Conservation (phyloP, 2,113 vertebrate genomes). For the Rhizomys pruinosus region DNA sequence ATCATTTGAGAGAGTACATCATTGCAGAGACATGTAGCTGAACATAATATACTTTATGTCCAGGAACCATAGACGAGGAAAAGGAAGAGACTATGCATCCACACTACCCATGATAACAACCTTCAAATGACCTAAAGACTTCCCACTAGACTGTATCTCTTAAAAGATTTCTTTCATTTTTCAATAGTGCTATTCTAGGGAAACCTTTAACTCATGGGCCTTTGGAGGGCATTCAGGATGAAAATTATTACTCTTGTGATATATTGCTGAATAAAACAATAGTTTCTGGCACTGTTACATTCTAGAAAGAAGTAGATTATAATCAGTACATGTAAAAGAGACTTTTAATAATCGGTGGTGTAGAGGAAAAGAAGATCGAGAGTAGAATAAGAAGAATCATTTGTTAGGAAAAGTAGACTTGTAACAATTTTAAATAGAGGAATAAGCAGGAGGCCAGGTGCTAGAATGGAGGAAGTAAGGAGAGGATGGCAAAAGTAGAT, state of each 20-base stretch:
- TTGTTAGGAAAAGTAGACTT: neutral
- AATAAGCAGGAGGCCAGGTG: neutral
- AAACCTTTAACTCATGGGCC: neutral
- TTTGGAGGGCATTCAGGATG: neutral
- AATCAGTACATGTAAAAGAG: neutral
- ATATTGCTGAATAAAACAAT: conserved; percentile 37
- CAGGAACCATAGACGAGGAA: neutral
- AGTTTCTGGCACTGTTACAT: neutral
- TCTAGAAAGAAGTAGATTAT: conserved; percentile 48
- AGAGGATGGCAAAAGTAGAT: neutral
- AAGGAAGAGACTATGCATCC: neutral
- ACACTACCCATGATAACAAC: neutral
- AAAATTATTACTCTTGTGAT: neutral
- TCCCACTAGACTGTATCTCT: neutral
- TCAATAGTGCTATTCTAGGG: neutral
- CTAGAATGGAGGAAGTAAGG: neutral
- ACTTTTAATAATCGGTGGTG: neutral
- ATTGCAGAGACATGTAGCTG: neutral
- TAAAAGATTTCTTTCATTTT: neutral
- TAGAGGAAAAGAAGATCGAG: conserved; percentile 19
- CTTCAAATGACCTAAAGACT: neutral
- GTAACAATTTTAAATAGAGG: neutral
- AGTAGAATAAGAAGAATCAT: neutral
- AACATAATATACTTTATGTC: neutral
- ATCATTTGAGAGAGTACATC: neutral